These are phyloP conservation scores for Macroglossus sobrinus DNA, from an alignment of 2,113 vertebrate genomes.

Conservation along the genomic window DNA sequence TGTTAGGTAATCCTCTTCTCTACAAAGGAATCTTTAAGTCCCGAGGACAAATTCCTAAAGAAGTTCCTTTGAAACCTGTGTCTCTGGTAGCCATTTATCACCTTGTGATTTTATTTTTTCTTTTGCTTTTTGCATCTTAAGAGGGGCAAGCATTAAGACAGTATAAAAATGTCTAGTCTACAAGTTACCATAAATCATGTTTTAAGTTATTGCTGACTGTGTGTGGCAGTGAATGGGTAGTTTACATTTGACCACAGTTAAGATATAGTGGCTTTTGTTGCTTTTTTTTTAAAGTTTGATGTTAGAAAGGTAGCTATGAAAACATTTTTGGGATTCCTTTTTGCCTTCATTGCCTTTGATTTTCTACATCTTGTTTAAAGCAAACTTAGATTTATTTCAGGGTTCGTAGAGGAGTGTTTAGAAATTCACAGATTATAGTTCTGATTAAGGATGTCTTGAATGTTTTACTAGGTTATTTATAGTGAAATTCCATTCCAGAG, in stretches of 20 bases:
- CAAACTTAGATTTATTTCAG: background rate
- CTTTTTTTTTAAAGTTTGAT: background rate
- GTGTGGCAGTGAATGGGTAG: background rate
- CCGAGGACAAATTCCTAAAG: background rate
- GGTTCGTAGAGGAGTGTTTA: background rate
- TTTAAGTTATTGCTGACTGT: background rate
- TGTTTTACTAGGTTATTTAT: slow-evolving; percentile 16
- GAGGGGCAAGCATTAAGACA: background rate
- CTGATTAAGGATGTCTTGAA: background rate
- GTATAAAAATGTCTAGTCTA: background rate
- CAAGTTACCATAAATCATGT: background rate
- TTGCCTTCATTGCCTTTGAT: background rate
- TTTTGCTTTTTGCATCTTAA: background rate
- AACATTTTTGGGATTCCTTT: background rate
- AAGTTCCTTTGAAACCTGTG: background rate
- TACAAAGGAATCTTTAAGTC: background rate
- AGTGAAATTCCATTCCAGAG: background rate
- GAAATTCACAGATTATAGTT: slow-evolving; percentile 10
- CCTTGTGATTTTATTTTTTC: background rate
- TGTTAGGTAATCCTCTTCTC: background rate
- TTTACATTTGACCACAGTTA: background rate
- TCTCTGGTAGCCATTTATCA: background rate
- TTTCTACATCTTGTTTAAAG: background rate
- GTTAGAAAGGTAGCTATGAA: background rate
- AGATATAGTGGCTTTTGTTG: background rate